Evolutionary conservation across 1,140 invertebrate genomes (phyloP), one percentile per base, ranked within the genome.

Genomic region (Leptinotarsa lineolata): DNA sequence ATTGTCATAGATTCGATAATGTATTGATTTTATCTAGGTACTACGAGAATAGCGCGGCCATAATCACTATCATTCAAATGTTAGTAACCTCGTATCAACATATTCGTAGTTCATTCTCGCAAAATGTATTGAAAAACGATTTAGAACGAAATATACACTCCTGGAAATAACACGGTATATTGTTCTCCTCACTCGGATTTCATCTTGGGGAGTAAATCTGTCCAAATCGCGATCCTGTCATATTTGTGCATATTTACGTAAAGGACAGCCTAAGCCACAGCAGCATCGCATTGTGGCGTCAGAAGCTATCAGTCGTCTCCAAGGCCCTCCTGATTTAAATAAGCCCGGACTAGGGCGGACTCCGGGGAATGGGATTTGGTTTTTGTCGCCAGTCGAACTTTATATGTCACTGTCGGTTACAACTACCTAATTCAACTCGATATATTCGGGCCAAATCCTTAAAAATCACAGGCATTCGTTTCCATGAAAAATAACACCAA

Each of bases 391-490:
- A 78, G 74, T 77, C 79, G 79, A 80, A 81, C 78, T 83, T 79
- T 83, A 82, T 83, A 83, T 80, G 81, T 83, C 80, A 81, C 78
- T 82, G 81, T 81, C 80, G 79, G 73, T 77, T 73, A 78, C 79
- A 80, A 80, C 79, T 78, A 80, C 77, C 78, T 81, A 81, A 81
- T 80, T 81, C 77, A 76, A 76, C 68, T 72, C 76, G 79, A 81
- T 79, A 79, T 81, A 80, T 80, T 79, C 77, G 69, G 65, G 75
- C 73, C 73, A 73, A 80, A 80, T 80, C 78, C 78, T 71, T 70
- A 74, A 77, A 79, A 78, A 79, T 79, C 68, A 60, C 58, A 66
- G 46, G 61, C 59, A 71, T 74, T 74, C 58, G 20, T 30, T 45
- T 20, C 69, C 69, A 72, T 75, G 72, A 78, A 78, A 78, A 75